phyloP scores from a whole-genome alignment of 64 coral and sea anemone genomes.

The Actinia equina region DNA sequence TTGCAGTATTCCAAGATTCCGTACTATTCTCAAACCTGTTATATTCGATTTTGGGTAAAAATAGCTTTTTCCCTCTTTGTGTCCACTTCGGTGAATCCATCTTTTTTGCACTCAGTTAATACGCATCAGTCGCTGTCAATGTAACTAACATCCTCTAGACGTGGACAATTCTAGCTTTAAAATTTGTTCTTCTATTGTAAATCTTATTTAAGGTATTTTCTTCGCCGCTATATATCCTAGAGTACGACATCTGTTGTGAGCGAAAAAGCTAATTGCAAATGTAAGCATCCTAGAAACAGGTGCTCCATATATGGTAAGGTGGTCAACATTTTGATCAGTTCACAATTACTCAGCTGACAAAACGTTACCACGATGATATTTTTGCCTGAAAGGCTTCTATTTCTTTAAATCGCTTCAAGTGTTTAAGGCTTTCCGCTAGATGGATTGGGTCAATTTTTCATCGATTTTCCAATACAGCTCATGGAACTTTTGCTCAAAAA shows the following conservation, averaged over 20 bases:
- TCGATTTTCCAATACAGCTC: no score
- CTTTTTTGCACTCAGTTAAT: background rate
- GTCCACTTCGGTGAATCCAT: slow-evolving; percentile 10
- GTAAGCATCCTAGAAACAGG: slow-evolving; percentile 18
- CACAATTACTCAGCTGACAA: background rate
- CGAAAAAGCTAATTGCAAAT: background rate
- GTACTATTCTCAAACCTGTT: slow-evolving; percentile 14
- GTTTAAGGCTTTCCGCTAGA: background rate
- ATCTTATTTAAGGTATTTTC: background rate
- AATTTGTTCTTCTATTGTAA: background rate
- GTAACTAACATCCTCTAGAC: background rate
- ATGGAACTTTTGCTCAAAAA: background rate
- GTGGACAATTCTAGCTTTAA: background rate
- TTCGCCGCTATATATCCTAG: background rate
- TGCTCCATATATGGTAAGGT: slow-evolving; percentile 8
- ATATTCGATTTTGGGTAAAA: slow-evolving; percentile 63
- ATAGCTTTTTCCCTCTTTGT: slow-evolving; percentile 40
- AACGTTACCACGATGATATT: background rate
- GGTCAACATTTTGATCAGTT: background rate
- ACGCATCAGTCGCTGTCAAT: background rate
- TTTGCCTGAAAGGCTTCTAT: background rate
- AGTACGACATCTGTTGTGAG: background rate
- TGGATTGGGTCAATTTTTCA: background rate
- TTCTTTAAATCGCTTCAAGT: background rate
- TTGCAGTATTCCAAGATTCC: background rate